Percentiles rank a stretch among this genome's conserved stretches.
Evolutionary conservation across 2,888 invertebrate genomes (phyloP).

Genomic region (Hirtodrosophila trivittata): DNA sequence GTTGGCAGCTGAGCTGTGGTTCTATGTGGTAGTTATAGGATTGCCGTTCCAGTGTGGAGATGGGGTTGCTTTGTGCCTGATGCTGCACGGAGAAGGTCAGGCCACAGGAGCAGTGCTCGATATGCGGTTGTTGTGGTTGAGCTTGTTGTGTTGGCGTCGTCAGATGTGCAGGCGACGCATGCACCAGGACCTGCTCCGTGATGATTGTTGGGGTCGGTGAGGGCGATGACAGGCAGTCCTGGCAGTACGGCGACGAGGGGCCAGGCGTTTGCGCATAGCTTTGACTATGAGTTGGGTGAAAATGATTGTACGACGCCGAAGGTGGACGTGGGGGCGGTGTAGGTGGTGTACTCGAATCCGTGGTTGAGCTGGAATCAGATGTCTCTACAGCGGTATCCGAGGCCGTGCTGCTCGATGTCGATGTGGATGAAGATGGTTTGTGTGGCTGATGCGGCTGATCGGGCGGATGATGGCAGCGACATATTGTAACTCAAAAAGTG

Average conservation of each 20-base stretch:
- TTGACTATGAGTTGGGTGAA: conserved; percentile 35
- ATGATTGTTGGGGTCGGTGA: conserved; percentile 78
- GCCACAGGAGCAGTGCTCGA: conserved; percentile 81
- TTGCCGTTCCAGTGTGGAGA: conserved; percentile 45
- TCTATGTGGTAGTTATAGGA: conserved; percentile 34
- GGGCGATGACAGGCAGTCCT: conserved; percentile 73
- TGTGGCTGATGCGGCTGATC: conserved; percentile 73
- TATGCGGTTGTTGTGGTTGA: conserved; percentile 41
- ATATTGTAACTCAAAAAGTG: conserved; percentile 83
- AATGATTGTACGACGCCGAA: conserved; percentile 45
- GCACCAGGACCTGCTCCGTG: conserved; percentile 78
- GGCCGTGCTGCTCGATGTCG: conserved; percentile 62
- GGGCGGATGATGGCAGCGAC: conserved; percentile 82
- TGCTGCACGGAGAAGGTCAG: conserved; percentile 73
- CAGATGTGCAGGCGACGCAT: conserved; percentile 56
- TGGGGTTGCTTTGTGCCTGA: conserved; percentile 24
- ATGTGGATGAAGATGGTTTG: conserved; percentile 69
- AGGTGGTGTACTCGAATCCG: conserved; percentile 57
- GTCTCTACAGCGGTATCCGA: conserved; percentile 59
- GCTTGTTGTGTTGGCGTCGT: not conserved
- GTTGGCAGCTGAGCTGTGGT: conserved; percentile 53
- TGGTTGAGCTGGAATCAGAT: conserved; percentile 63
- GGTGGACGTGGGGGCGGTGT: conserved; percentile 61
- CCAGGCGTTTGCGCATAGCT: conserved; percentile 36
- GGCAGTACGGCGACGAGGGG: conserved; percentile 59